Base-by-base conservation (phyloP, 2,797 vertebrate species). In the Anniella stebbinsi region DNA sequence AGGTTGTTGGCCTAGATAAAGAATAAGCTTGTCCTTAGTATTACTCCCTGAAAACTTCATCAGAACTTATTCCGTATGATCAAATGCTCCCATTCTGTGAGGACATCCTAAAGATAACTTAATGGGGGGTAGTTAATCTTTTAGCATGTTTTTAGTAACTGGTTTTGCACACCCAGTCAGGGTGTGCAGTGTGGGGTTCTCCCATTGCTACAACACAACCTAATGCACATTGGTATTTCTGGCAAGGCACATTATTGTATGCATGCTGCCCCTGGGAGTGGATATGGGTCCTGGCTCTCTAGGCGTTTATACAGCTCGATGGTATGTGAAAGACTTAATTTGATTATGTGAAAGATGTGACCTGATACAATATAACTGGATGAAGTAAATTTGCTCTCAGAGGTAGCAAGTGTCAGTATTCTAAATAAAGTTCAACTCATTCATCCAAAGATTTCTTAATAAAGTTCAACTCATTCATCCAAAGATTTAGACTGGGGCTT, bases 331-430 rank as follows among this genome's bases (percentile, higher is more conserved):
- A 91, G 89, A 80, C 6, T 45, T 78, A 83, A 41, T 83, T 86
- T 92, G 48, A 51, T 92, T 91, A 91, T n/a, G 38, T 57, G 48
- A 63, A 89, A 85, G n/a, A 82, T 57, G 33, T 89, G 38, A 45
- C 63, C 89, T 38, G 0, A 73, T 66, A 57, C 17, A 81, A 45
- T 85, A 23, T 51, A 72, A 0, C 0, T 0, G 33, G 0, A 57
- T 51, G 78, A 84, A 82, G 72, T 89, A 93, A 93, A 5, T 28
- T 18, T 86, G 82, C 48, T 80, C 28, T 11, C 28, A 87, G 28
- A 38, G 18, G 33, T 83, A 8, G 28, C 89, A 36, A 41, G 69
- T 66, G 54, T 0, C 2, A 73, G 30, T 48, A 41, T 78, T 78
- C 23, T 78, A 51, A 85, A 0, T 83, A 87, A 63, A 84, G 30